These are phyloP conservation scores for Asteroscopus sphinx DNA, from an alignment of 2,888 invertebrate genomes.

Conservation along the genomic window DNA sequence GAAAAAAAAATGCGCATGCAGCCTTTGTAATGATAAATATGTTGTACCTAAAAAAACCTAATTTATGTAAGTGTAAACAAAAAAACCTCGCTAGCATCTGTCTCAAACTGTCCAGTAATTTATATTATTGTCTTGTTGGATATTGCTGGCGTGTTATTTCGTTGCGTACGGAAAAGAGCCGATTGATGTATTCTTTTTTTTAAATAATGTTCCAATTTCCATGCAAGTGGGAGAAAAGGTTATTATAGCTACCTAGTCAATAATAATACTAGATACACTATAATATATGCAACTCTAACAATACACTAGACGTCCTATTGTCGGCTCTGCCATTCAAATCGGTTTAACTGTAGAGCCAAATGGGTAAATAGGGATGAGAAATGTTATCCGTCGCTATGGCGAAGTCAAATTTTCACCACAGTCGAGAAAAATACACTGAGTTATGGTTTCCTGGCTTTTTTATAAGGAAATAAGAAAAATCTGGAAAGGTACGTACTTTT, in stretches of 20 bases:
- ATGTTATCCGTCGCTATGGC: conserved; percentile 32
- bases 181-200: no score
- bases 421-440: conserved; percentile 20
- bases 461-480: conserved; percentile 4
- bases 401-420: conserved; percentile 12
- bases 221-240: no score
- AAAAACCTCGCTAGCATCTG: no score
- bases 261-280: not conserved
- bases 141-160: no score
- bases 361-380: conserved; percentile 19
- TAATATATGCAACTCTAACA: conserved; percentile 26
- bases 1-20: no score
- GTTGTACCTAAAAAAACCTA: no score
- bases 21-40: no score
- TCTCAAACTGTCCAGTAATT: no score
- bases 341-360: conserved; percentile 26
- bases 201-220: no score
- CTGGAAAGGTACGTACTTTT: conserved; percentile 3
- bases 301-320: conserved; percentile 36
- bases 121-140: no score
- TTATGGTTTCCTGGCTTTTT: conserved; percentile 31
- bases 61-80: no score
- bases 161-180: no score
- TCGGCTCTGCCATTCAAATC: conserved; percentile 45
- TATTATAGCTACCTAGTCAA: not conserved